Base-by-base conservation (phyloP, 2,888 invertebrate genomes). In the Athetis lepigone region DNA sequence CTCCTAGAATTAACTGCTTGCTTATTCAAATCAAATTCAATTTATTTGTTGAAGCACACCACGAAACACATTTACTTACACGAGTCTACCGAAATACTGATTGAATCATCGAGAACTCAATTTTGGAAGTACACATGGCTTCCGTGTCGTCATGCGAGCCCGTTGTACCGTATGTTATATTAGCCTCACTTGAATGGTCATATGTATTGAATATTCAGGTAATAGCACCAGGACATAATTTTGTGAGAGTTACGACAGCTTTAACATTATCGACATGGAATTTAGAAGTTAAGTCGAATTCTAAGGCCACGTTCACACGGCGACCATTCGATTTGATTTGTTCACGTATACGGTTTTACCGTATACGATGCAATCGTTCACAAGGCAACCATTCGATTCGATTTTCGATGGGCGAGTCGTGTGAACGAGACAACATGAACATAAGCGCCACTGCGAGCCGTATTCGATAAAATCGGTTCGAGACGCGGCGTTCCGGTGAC, bases 81-180 rank as follows among this genome's bases (percentile, higher is more conserved):
- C 27, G 29, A 47, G 49, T 54, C 62, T 56, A 40, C 68, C 47
- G 45, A 55, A 58, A 63, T 73, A 62, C 45, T 68, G 61, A 73
- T 73, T 55, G 68, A 71, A 57, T 73, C 63, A 71, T 58, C 62
- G 62, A 42, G 27, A 58, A 55, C 54, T 62, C 57, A 33, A 73
- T 68, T 73, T 68, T 42, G 37, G 40, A n/a, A 33, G 49, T 50
- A 62, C 62, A 50, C 18, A 37, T 57, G 40, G n/a, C 39, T 45
- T 29, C 21, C 11, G 11, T 62, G 68, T 49, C 52, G 72, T 56
- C 61, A 52, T 36, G 13, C 19, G 18, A 37, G 19, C 13, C 18
- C 52, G 47, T 42, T 33, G 25, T 43, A 39, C 47, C 40, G 16
- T 27, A 37, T 56, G 18, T 37, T 51, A 33, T 55, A 42, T 52